These are phyloP conservation scores for Papilio aristodemus DNA, from an alignment of 1,140 invertebrate species.

Conservation along the genomic window DNA sequence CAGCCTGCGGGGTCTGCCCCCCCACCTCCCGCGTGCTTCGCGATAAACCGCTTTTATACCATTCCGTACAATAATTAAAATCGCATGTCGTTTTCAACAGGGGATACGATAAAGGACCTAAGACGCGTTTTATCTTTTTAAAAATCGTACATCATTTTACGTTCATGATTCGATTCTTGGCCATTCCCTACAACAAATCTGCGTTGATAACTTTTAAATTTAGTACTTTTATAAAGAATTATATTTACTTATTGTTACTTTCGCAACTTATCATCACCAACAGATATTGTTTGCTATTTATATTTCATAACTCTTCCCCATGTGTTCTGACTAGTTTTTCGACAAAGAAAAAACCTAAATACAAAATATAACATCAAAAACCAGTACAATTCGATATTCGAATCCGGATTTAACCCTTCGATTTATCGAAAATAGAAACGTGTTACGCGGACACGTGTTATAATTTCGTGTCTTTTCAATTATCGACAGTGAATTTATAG, in stretches of 20 bases:
- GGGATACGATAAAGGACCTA: slow-evolving; percentile 60
- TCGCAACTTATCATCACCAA: too few species aligned
- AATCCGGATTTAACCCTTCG: slow-evolving; percentile 29
- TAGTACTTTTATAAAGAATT: too few species aligned
- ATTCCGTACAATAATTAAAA: slow-evolving; percentile 76
- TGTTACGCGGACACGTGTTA: slow-evolving; percentile 15
- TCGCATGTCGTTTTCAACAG: slow-evolving; percentile 69
- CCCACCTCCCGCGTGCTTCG: slow-evolving; percentile 33
- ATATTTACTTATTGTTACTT: too few species aligned
- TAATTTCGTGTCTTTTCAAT: neutral
- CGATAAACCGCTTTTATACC: slow-evolving; percentile 75
- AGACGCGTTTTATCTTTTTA: slow-evolving; percentile 54
- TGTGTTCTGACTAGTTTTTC: neutral
- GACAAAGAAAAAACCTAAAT: slow-evolving; percentile 1
- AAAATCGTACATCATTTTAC: neutral
- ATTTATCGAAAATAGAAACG: slow-evolving; percentile 18
- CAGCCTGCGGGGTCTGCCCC: slow-evolving; percentile 37
- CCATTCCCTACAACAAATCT: too few species aligned
- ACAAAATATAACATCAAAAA: neutral
- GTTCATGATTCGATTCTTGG: neutral
- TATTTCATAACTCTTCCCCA: too few species aligned
- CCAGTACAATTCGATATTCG: neutral
- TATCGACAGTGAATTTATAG: neutral
- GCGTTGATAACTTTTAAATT: too few species aligned
- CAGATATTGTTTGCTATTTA: slow-evolving; percentile 7